Evolutionary conservation across 2,113 vertebrate genomes (phyloP).

Genomic region (Lycaon pictus): DNA sequence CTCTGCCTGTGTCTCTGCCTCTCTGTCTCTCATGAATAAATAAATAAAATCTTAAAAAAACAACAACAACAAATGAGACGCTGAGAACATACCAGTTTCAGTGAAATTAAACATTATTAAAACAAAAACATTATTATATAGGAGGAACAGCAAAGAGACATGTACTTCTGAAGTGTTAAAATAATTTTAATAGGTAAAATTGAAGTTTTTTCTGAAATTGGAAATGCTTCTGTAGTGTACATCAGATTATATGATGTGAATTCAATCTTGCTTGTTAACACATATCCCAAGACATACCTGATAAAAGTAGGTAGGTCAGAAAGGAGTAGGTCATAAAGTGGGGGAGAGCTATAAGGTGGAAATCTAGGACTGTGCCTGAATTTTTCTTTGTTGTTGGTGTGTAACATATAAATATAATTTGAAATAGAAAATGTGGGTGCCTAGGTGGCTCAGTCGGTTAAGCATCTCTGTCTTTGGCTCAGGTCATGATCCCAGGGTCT

Average conservation of each 20-base stretch:
- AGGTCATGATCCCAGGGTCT: background rate
- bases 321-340: background rate
- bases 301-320: background rate
- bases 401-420: background rate
- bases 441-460: background rate
- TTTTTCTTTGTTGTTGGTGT: background rate
- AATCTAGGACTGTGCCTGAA: background rate
- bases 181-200: background rate
- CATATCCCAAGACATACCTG: background rate
- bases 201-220: background rate
- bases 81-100: background rate
- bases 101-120: background rate
- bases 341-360: background rate
- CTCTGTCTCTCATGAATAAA: too few relatives aligned
- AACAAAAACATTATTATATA: background rate
- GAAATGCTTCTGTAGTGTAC: background rate
- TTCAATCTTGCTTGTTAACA: background rate
- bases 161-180: background rate
- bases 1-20: too few relatives aligned
- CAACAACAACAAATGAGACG: background rate
- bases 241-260: background rate
- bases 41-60: too few relatives aligned
- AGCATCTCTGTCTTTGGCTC: background rate
- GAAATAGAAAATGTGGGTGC: background rate
- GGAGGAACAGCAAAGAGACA: background rate